Evolutionary conservation across 2,888 invertebrate genomes (phyloP), one percentile per base, ranked within the genome.

Genomic region (Agrochola lota): DNA sequence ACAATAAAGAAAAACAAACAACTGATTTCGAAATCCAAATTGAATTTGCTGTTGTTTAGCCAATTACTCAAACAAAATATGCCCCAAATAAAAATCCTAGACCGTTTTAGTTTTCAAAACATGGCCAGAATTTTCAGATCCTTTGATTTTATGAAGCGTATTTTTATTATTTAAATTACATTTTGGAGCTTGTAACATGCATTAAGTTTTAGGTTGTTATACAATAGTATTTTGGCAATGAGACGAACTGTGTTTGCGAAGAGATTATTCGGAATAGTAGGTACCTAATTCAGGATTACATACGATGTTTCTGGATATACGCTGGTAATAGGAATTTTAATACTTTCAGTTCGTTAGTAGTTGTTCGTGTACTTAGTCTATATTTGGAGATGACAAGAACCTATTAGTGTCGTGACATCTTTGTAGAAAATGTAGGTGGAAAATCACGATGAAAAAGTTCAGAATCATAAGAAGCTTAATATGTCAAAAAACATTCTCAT

Each of bases 181-280:
- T 43, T 40, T 11, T 43, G 40, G 40, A 43, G 40, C 9, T 43
- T 43, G 40, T 43, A 1, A 43, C 1, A 43, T 43, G 9, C 43
- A 11, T 43, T 1, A 43, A 43, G 43, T 43, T 74, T 46, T 7
- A 46, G 67, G 52, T 57, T 63, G 43, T 26, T 55, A 40, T 40
- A 69, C 17, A 66, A 26, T 75, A 78, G 76, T 79, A 49, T 77
- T 78, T 81, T 80, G 79, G 76, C 78, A 83, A 73, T 69, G 46
- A 59, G 26, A 64, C 26, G 12, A 23, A 49, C 20, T 26, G n/a
- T 23, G 8, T 62, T 23, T 79, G 79, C 74, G 68, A 80, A 78
- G 60, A 63, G 9, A 17, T 35, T 63, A 57, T 55, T 55, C 9
- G 55, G 7, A 52, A 52, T 52, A 49, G 49, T 49, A 49, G 49